phyloP scores from a whole-genome alignment of 2,113 vertebrate genomes.

The Calypte anna region DNA sequence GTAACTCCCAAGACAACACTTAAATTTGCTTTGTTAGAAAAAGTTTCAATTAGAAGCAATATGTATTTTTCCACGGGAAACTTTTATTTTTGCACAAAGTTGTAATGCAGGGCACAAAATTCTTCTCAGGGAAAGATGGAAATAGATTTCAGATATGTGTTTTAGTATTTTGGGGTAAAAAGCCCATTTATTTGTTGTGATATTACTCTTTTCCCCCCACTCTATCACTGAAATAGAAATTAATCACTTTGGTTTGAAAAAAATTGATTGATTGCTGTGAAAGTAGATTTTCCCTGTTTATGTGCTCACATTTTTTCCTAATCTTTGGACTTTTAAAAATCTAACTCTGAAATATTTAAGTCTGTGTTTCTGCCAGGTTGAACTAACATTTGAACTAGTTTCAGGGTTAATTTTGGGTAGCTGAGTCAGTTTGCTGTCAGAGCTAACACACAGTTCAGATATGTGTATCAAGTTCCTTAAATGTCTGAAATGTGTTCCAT shows the following conservation, averaged over 20 bases:
- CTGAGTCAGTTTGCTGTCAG: constrained; percentile 21
- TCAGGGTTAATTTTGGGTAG: neutral
- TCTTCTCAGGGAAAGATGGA: neutral
- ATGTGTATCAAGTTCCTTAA: constrained; percentile 23
- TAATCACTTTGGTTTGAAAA: neutral
- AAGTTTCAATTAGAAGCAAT: neutral
- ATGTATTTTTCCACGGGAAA: neutral
- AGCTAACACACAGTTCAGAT: neutral
- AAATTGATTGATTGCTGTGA: neutral
- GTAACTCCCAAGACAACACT: neutral
- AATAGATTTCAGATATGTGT: neutral
- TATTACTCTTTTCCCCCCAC: neutral
- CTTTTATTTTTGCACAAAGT: neutral
- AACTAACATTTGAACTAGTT: neutral
- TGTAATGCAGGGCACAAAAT: neutral
- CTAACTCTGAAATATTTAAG: neutral
- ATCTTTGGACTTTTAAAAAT: neutral
- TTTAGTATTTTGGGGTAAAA: neutral
- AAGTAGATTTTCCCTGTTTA: neutral
- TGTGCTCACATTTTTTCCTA: neutral
- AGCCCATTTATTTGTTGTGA: rapidly evolving
- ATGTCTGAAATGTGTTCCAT: constrained; percentile 14
- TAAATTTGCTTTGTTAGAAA: neutral
- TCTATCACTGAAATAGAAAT: neutral
- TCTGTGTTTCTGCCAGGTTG: neutral